Percentiles rank a stretch among this genome's conserved stretches.
phyloP scores from a whole-genome alignment of 2,888 invertebrate genomes.

The Trypoxylon attenuatum region DNA sequence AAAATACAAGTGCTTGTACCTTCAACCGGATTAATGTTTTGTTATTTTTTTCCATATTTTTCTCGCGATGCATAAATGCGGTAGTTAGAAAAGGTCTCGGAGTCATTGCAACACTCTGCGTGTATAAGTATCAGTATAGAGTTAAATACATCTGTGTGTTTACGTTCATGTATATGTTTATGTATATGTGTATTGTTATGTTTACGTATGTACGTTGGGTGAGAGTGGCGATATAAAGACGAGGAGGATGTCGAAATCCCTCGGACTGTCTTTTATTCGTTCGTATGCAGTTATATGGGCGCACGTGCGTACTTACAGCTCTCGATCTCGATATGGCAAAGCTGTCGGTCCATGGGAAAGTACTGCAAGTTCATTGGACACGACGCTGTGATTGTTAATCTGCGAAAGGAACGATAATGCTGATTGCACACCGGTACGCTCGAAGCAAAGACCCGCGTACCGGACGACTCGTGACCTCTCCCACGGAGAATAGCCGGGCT shows the following conservation, averaged over 20 bases:
- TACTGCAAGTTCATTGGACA: conserved; percentile 98
- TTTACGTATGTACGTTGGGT: conserved; percentile 29
- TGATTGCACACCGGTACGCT: not conserved
- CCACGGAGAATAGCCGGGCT: no score
- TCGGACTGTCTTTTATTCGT: conserved; percentile 31
- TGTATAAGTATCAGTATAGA: no score
- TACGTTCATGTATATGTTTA: conserved; percentile 6
- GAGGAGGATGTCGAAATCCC: conserved; percentile 45
- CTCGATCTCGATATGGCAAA: conserved; percentile 96
- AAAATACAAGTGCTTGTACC: no score
- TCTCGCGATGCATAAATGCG: no score
- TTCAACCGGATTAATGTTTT: no score
- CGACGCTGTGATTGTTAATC: conserved; percentile 95
- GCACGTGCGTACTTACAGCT: conserved; percentile 90
- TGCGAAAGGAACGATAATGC: conserved; percentile 74
- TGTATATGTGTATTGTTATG: conserved; percentile 18
- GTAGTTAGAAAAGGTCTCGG: no score
- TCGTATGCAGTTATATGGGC: conserved; percentile 53
- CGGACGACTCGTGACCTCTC: no score
- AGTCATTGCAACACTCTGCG: no score
- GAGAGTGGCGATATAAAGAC: conserved; percentile 41
- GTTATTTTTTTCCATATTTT: no score
- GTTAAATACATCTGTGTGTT: not conserved
- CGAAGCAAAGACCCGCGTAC: no score
- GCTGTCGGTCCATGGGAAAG: conserved; percentile 96